Conservation (phyloP, 2,797 vertebrate genomes). For the Danionella dracula region DNA sequence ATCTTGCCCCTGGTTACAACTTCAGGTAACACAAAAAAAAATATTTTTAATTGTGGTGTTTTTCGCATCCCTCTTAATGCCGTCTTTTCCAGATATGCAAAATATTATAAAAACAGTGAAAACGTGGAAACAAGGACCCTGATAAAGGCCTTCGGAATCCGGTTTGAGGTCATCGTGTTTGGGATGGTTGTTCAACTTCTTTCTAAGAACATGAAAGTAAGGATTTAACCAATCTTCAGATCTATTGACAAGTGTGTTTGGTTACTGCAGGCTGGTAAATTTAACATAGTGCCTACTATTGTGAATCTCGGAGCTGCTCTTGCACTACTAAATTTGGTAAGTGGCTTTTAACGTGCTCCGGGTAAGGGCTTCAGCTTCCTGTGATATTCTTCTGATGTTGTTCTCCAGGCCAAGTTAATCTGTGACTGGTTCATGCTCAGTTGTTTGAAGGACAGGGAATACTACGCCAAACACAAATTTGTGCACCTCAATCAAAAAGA, state of each 20-base stretch:
- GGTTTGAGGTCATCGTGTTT: conserved; percentile 77
- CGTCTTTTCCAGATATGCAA: conserved; percentile 68
- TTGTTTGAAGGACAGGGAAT: conserved; percentile 68
- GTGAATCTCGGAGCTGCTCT: conserved; percentile 76
- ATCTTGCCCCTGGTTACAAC: conserved; percentile 75
- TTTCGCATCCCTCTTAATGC: not conserved
- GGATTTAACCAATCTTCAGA: not conserved
- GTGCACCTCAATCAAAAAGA: conserved; percentile 70
- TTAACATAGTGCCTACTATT: conserved; percentile 77
- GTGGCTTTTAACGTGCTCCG: conserved; percentile 17
- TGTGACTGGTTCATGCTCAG: conserved; percentile 78
- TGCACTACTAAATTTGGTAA: conserved; percentile 72
- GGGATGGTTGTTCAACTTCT: conserved; percentile 43
- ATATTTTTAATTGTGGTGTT: not conserved
- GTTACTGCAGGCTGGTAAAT: conserved; percentile 70
- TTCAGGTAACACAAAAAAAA: conserved; percentile 69
- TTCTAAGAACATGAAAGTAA: not conserved
- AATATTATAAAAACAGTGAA: conserved; percentile 61
- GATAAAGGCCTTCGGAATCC: conserved; percentile 71
- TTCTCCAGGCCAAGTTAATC: conserved; percentile 70
- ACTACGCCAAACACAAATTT: conserved; percentile 78
- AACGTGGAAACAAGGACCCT: conserved; percentile 63
- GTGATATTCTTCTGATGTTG: not conserved
- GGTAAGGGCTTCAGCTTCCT: no score
- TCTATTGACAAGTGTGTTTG: not conserved